phyloP scores from a whole-genome alignment of 2,113 vertebrate genomes.

The Hippocampus mohnikei region DNA sequence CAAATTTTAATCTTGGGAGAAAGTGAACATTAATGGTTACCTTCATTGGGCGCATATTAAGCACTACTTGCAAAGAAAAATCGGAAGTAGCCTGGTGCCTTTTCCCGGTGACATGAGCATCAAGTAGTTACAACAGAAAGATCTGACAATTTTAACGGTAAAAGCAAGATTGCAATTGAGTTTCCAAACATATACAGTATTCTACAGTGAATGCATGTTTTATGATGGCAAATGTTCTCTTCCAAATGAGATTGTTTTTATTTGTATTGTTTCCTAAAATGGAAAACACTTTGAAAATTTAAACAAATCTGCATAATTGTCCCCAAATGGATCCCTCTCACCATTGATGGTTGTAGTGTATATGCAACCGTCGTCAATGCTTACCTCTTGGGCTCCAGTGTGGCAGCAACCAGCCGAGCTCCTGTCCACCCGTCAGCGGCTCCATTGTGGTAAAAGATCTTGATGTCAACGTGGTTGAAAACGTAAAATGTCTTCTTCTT shows the following conservation, averaged over 20 bases:
- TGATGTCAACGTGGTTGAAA: conserved; percentile 97
- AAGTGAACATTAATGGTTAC: too few relatives aligned
- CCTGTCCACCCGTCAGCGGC: conserved; percentile 77
- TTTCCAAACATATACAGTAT: not conserved
- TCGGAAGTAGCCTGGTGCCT: too few relatives aligned
- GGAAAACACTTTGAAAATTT: not conserved
- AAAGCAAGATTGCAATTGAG: not conserved
- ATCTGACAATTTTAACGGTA: too few relatives aligned
- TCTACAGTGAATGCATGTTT: not conserved
- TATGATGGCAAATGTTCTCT: not conserved
- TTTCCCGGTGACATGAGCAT: too few relatives aligned
- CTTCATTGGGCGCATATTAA: too few relatives aligned
- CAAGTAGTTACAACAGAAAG: too few relatives aligned
- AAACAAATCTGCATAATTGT: not conserved
- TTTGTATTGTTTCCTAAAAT: not conserved
- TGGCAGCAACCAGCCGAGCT: conserved; percentile 89
- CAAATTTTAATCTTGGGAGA: too few relatives aligned
- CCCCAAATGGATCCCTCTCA: not conserved
- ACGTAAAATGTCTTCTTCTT: conserved; percentile 90
- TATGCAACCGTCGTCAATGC: not conserved
- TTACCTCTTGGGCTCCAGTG: conserved; percentile 93
- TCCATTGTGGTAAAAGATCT: conserved; percentile 86
- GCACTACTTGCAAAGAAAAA: too few relatives aligned
- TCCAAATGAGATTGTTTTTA: not conserved
- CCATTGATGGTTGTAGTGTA: not conserved